Conservation (phyloP, 2,113 vertebrate genomes). For the Dromiciops gliroides region DNA sequence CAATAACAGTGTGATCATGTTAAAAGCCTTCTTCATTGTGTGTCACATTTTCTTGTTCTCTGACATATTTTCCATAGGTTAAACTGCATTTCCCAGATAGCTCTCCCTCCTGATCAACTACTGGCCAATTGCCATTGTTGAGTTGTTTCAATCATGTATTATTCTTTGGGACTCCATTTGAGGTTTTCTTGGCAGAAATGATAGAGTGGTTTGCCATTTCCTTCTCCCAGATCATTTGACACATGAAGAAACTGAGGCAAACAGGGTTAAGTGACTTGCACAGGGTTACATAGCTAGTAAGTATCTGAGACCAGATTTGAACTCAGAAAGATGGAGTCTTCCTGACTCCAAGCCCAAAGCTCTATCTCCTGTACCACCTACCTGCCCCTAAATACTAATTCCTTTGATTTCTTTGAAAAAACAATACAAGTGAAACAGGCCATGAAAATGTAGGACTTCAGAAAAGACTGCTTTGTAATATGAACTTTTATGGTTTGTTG, state of each 20-base stretch:
- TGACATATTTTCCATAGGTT: not conserved
- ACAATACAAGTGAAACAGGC: not conserved
- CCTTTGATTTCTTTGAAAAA: not conserved
- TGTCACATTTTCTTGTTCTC: not conserved
- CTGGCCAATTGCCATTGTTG: not conserved
- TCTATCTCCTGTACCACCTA: not conserved
- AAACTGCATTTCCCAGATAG: not conserved
- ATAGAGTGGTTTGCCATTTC: not conserved
- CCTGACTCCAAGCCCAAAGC: no score
- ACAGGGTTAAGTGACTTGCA: not conserved
- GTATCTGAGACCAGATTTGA: not conserved
- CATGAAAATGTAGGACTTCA: not conserved
- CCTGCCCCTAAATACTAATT: not conserved
- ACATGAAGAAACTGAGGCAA: not conserved
- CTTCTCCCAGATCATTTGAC: not conserved
- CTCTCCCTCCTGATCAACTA: fast-evolving
- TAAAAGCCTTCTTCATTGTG: not conserved
- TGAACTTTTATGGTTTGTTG: not conserved
- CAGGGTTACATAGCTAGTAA: not conserved
- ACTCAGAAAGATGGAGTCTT: not conserved
- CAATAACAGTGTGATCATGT: not conserved
- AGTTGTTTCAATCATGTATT: not conserved
- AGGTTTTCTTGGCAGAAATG: not conserved
- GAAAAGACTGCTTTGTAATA: not conserved
- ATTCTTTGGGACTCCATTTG: not conserved